A percentile compares a stretch with the other conserved stretches of the same genome.
Conservation (phyloP, 2,113 vertebrate species). For the Dolichallabes microphthalmus region DNA sequence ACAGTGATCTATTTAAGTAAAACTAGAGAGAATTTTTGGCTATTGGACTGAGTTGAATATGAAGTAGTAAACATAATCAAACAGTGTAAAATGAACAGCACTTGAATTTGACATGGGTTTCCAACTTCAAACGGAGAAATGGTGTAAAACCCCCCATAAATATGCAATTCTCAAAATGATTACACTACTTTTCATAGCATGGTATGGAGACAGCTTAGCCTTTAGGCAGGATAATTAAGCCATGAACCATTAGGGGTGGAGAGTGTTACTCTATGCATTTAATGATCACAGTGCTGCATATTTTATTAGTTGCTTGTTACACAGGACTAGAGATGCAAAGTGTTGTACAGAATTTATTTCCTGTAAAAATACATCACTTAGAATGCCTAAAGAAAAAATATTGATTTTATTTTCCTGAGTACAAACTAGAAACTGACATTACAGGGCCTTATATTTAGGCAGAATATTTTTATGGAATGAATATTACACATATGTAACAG, state of each 20-base stretch:
- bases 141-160: conserved; percentile 13
- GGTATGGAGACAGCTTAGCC: background rate
- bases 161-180: conserved; percentile 27
- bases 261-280: background rate
- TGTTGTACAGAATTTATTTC: background rate
- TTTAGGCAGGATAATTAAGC: background rate
- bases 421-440: background rate
- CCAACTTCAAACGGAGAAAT: conserved; percentile 36
- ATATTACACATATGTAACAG: background rate
- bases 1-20: background rate
- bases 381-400: background rate
- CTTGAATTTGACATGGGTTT: conserved; percentile 16
- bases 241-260: background rate
- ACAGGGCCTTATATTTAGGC: background rate
- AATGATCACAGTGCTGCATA: background rate
- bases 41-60: background rate
- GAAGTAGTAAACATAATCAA: background rate
- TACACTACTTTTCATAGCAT: conserved; percentile 4
- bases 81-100: background rate
- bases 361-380: background rate
- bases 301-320: background rate
- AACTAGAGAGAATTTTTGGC: background rate
- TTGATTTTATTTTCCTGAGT: background rate
- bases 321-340: background rate
- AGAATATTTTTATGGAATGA: background rate